A percentile compares a stretch with the other conserved stretches of the same genome.
Evolutionary conservation across 2,113 vertebrate species (phyloP).

Genomic region (Nothobranchius furzeri): DNA sequence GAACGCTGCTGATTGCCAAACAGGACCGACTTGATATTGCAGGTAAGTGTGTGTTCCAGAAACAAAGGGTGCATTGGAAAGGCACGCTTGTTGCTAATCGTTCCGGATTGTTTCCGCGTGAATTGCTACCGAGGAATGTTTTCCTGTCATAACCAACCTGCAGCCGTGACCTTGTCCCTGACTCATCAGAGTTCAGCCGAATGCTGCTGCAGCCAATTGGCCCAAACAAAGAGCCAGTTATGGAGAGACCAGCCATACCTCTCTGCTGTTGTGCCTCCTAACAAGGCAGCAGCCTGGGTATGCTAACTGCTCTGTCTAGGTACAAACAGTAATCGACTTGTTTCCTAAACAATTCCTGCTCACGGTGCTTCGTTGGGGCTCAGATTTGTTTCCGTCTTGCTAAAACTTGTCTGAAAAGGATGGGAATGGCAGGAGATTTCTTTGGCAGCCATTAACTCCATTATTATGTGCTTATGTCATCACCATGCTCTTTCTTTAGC

Average conservation of each 20-base stretch:
- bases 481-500: background rate
- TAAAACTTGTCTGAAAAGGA: background rate
- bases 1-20: constrained; percentile 5
- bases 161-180: constrained; percentile 34
- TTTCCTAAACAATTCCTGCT: background rate
- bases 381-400: background rate
- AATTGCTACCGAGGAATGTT: background rate
- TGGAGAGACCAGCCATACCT: constrained; percentile 17
- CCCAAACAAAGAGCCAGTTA: constrained; percentile 61
- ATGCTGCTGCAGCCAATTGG: constrained; percentile 25
- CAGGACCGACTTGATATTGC: constrained; percentile 11
- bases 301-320: constrained; percentile 24
- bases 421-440: background rate
- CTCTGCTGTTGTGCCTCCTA: constrained; percentile 44
- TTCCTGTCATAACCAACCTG: constrained; percentile 3
- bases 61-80: constrained; percentile 9
- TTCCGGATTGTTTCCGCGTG: background rate
- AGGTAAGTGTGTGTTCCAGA: constrained; percentile 1
- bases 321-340: background rate
- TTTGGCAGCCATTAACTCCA: background rate
- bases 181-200: constrained; percentile 48
- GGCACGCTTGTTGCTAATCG: background rate
- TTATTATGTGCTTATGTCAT: background rate
- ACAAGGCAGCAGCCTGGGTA: constrained; percentile 33
- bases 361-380: background rate